Percentiles rank a stretch among this genome's conserved stretches.
These are phyloP conservation scores for Crioceris asparagi DNA, from an alignment of 2,888 invertebrate genomes.

Conservation along the genomic window DNA sequence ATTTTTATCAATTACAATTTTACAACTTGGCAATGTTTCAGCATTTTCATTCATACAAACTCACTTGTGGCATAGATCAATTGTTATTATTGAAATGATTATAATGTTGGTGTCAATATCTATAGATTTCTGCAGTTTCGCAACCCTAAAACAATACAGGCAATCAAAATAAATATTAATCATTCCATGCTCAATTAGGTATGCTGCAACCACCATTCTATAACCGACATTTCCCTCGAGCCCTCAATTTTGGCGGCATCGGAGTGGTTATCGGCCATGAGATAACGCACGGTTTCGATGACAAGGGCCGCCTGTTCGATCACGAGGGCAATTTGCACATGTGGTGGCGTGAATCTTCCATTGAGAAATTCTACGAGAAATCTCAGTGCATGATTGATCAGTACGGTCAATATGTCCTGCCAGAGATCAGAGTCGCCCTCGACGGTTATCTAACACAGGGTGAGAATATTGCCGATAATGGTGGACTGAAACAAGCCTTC, in stretches of 20 bases:
- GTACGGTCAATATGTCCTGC: constrained; percentile 70
- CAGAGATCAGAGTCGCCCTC: constrained; percentile 64
- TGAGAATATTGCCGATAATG: constrained; percentile 95
- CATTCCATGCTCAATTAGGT: no score
- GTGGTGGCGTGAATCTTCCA: constrained; percentile 73
- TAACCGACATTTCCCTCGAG: constrained; percentile 69
- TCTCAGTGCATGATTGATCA: constrained; percentile 79
- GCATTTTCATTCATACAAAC: no score
- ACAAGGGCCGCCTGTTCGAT: constrained; percentile 86
- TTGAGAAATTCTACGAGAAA: constrained; percentile 61
- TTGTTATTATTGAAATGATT: no score
- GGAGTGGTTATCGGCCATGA: constrained; percentile 91
- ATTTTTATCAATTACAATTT: no score
- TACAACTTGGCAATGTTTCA: no score
- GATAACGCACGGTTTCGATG: constrained; percentile 85
- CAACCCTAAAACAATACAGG: no score
- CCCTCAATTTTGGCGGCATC: constrained; percentile 79
- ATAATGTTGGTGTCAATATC: no score
- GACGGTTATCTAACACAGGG: constrained; percentile 74
- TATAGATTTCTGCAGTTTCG: no score
- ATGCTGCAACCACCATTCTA: constrained; percentile 93
- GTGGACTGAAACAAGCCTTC: constrained; percentile 84
- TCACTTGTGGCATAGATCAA: no score
- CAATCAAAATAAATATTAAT: no score
- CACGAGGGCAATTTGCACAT: constrained; percentile 81